These are phyloP conservation scores for Ochropleura leucogaster DNA, from an alignment of 2,888 invertebrate species.

Conservation along the genomic window DNA sequence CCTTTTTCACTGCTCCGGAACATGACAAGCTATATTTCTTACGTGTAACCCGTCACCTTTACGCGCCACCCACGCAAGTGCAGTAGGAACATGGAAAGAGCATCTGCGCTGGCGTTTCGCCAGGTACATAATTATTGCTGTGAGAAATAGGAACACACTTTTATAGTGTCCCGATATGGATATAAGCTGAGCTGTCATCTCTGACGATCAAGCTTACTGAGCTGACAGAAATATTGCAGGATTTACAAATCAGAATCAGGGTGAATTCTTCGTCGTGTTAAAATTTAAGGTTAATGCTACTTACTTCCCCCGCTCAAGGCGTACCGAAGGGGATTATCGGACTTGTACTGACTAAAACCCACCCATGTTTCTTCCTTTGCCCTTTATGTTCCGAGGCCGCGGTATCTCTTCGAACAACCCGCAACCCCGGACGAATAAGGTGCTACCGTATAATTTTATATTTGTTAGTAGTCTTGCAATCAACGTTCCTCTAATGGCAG, in stretches of 20 bases:
- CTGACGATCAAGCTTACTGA: neutral
- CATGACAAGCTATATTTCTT: constrained; percentile 32
- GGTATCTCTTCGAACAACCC: too few species aligned
- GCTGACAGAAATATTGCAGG: neutral
- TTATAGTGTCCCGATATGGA: neutral
- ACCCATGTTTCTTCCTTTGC: too few species aligned
- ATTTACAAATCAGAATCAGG: neutral
- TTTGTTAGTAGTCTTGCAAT: neutral
- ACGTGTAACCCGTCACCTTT: constrained; percentile 39
- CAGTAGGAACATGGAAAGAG: constrained; percentile 60
- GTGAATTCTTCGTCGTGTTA: neutral
- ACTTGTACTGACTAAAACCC: too few species aligned
- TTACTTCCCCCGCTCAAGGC: too few species aligned
- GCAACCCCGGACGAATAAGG: neutral
- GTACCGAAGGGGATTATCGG: too few species aligned
- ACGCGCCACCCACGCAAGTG: constrained; percentile 51
- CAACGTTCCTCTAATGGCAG: constrained; percentile 6
- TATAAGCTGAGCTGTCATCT: neutral
- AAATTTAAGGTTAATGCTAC: neutral
- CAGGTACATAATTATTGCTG: constrained; percentile 29
- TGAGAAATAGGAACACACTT: neutral
- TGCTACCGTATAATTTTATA: neutral
- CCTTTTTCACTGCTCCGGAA: constrained; percentile 14
- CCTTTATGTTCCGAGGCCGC: too few species aligned
- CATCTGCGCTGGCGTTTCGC: constrained; percentile 58